phyloP scores from a whole-genome alignment of 2,888 invertebrate genomes.

The Orthosia cruda region DNA sequence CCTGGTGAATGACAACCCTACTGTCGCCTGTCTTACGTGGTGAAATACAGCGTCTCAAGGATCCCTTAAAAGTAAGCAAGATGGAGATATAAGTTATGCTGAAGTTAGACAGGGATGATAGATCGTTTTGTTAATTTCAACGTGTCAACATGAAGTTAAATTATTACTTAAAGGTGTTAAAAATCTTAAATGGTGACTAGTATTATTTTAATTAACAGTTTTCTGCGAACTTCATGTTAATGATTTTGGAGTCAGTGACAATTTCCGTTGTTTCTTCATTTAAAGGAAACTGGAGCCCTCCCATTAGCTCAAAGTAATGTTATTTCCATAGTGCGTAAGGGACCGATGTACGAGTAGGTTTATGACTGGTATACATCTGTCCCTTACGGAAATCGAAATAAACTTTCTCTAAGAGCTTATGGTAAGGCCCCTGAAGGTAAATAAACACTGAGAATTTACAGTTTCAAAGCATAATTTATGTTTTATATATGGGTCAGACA shows the following conservation, averaged over 20 bases:
- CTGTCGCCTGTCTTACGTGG: constrained; percentile 47
- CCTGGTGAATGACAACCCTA: constrained; percentile 55
- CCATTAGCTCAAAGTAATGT: too few species aligned
- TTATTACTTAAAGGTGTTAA: constrained; percentile 55
- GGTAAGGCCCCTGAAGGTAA: too few species aligned
- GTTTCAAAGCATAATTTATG: neutral
- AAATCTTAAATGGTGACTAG: constrained; percentile 36
- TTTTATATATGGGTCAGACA: neutral
- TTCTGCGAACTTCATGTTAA: constrained; percentile 21
- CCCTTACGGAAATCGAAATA: too few species aligned
- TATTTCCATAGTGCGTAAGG: too few species aligned
- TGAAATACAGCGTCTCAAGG: constrained; percentile 62
- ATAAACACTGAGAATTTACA: neutral
- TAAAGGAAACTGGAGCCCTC: neutral
- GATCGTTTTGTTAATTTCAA: constrained; percentile 51
- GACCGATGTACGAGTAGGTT: too few species aligned
- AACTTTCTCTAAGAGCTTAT: too few species aligned
- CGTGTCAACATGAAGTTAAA: constrained; percentile 55
- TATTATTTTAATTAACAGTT: constrained; percentile 55
- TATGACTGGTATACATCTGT: too few species aligned
- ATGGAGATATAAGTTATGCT: constrained; percentile 28
- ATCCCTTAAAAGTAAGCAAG: constrained; percentile 50
- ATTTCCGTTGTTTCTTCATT: neutral
- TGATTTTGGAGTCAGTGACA: constrained; percentile 12
- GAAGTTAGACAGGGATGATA: constrained; percentile 21